Evolutionary conservation across 2,113 vertebrate genomes (phyloP).

Genomic region (Corydoras maculifer): DNA sequence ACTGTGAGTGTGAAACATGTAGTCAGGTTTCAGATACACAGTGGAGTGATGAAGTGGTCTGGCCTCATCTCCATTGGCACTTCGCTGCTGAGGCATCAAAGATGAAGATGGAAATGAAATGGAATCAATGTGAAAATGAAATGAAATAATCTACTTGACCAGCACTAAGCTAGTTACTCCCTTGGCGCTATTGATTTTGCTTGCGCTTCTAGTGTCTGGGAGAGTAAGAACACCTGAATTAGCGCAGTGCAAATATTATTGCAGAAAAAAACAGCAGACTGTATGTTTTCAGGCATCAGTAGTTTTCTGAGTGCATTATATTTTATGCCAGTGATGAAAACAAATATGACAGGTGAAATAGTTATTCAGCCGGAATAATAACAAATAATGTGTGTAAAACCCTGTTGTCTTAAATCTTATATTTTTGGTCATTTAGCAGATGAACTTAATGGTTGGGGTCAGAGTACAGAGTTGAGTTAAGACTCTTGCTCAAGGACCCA

Average conservation of each 20-base stretch:
- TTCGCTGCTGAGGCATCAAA: conserved; percentile 55
- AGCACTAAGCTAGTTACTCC: conserved; percentile 61
- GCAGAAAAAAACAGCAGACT: conserved; percentile 56
- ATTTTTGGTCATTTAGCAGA: too few species aligned
- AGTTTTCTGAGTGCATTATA: neutral
- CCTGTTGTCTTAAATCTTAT: too few species aligned
- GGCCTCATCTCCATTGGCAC: conserved; percentile 47
- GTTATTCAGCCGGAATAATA: too few species aligned
- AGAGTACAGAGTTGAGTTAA: too few species aligned
- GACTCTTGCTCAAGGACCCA: too few species aligned
- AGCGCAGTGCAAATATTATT: conserved; percentile 66
- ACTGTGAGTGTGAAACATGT: neutral
- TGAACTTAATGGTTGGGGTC: too few species aligned
- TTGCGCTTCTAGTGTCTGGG: conserved; percentile 48
- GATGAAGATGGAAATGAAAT: conserved; percentile 67
- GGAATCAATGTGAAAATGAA: conserved; percentile 60
- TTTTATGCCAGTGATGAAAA: too few species aligned
- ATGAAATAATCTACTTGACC: conserved; percentile 69
- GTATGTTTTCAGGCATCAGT: conserved; percentile 49
- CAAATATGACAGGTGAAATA: too few species aligned
- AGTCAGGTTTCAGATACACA: too few species aligned
- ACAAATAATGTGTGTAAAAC: too few species aligned
- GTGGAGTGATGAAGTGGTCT: too few species aligned
- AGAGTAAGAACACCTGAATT: conserved; percentile 66
- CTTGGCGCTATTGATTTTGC: conserved; percentile 62